Conservation (phyloP, 1,140 invertebrate species). For the Heliconius eleuchia region DNA sequence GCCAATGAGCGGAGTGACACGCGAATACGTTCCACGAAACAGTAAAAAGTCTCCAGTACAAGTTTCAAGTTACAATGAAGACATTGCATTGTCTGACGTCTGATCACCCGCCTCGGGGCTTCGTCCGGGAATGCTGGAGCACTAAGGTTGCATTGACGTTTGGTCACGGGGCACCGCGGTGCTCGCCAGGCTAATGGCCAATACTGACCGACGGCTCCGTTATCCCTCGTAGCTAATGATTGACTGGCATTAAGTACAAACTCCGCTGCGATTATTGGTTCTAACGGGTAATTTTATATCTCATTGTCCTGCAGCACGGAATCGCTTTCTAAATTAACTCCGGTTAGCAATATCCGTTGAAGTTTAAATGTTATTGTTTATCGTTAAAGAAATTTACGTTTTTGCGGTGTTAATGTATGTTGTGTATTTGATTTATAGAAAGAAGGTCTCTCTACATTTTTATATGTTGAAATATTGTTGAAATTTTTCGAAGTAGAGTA, state of each 20-base stretch:
- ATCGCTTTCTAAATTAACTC: constrained; percentile 44
- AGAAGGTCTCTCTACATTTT: too few species aligned
- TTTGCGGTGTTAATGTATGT: background rate
- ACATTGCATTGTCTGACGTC: constrained; percentile 64
- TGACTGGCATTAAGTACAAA: constrained; percentile 76
- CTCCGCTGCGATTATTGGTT: constrained; percentile 80
- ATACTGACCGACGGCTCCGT: constrained; percentile 58
- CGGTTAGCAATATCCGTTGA: background rate
- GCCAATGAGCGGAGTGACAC: background rate
- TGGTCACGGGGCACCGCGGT: constrained; percentile 75
- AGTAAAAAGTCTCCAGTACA: constrained; percentile 39
- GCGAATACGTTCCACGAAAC: constrained; percentile 12
- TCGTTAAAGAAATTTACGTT: background rate
- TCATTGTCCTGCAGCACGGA: constrained; percentile 80
- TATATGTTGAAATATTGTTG: too few species aligned
- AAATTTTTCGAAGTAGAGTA: too few species aligned
- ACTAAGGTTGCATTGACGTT: constrained; percentile 75
- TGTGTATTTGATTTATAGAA: background rate
- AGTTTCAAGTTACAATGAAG: constrained; percentile 70
- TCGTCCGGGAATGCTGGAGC: constrained; percentile 45
- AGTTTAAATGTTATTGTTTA: background rate
- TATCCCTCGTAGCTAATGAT: constrained; percentile 80
- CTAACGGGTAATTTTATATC: constrained; percentile 81
- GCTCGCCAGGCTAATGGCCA: constrained; percentile 64
- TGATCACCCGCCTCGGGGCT: constrained; percentile 55